Percentiles rank a stretch among this genome's conserved stretches.
Evolutionary conservation across 2,797 vertebrate genomes (phyloP).

Genomic region (Antrozous pallidus): DNA sequence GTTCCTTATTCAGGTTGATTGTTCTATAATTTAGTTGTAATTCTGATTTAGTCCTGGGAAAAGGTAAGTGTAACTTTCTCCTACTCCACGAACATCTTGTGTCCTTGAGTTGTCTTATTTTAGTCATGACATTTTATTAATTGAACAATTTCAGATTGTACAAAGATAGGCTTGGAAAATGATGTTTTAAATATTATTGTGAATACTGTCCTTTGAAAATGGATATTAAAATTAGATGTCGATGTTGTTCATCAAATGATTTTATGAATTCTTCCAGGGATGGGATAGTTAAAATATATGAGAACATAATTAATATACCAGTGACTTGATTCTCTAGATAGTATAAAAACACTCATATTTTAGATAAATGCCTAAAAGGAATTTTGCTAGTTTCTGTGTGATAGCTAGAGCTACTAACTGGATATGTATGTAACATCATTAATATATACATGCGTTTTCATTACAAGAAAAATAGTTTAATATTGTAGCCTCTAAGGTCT

Average conservation of each 20-base stretch:
- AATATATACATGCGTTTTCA: neutral
- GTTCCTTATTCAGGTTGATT: neutral
- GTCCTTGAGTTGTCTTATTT: slow-evolving; percentile 32
- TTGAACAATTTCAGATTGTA: neutral
- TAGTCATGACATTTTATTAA: slow-evolving; percentile 18
- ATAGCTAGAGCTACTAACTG: slow-evolving; percentile 2
- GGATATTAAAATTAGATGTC: slow-evolving; percentile 55
- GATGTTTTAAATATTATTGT: neutral
- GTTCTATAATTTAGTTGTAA: neutral
- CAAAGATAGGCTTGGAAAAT: slow-evolving; percentile 9
- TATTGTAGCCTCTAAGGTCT: neutral
- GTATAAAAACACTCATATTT: slow-evolving; percentile 14
- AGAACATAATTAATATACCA: neutral
- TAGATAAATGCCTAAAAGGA: slow-evolving; percentile 25
- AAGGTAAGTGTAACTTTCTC: neutral
- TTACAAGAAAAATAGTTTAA: neutral
- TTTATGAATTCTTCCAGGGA: slow-evolving; percentile 42
- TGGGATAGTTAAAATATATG: slow-evolving; percentile 17
- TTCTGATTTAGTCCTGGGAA: neutral
- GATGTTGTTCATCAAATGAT: neutral
- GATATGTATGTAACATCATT: neutral
- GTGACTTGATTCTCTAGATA: neutral
- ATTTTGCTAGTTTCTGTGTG: neutral
- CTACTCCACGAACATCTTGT: neutral
- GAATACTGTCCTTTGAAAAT: neutral